These are phyloP conservation scores for Philaenus spumarius DNA, from an alignment of 1,140 invertebrate genomes.

Conservation along the genomic window DNA sequence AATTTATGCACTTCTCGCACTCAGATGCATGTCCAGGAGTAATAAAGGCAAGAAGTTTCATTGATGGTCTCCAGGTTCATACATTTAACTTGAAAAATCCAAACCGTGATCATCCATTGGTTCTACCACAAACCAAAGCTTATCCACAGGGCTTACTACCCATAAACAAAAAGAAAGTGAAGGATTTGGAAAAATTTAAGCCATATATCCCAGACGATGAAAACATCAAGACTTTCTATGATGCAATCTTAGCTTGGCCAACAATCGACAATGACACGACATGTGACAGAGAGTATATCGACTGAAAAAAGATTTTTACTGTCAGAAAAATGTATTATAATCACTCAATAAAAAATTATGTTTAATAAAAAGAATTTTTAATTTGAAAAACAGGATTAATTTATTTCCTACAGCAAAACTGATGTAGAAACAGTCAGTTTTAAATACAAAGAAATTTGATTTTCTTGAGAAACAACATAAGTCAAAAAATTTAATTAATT, in stretches of 20 bases:
- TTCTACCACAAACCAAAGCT: neutral
- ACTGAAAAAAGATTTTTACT: neutral
- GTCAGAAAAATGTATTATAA: neutral
- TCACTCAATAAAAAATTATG: neutral
- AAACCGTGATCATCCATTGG: neutral
- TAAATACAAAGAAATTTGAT: neutral
- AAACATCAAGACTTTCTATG: neutral
- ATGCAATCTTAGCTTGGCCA: neutral
- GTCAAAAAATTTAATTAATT: neutral
- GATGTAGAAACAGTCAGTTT: neutral
- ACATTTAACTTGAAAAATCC: neutral
- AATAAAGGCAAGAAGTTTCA: constrained; percentile 3
- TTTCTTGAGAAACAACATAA: constrained; percentile 1
- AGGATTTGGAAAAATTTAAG: neutral
- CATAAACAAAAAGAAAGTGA: neutral
- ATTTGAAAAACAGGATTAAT: neutral
- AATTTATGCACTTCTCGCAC: constrained; percentile 15
- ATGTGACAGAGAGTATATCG: neutral
- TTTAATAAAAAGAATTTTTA: neutral
- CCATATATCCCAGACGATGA: neutral
- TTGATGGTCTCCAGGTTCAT: neutral
- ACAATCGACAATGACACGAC: neutral
- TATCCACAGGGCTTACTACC: neutral
- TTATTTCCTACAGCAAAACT: neutral
- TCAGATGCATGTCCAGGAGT: neutral